Percentiles rank a stretch among this genome's conserved stretches.
phyloP scores from a whole-genome alignment of 2,113 vertebrate genomes.

The Misgurnus anguillicaudatus region DNA sequence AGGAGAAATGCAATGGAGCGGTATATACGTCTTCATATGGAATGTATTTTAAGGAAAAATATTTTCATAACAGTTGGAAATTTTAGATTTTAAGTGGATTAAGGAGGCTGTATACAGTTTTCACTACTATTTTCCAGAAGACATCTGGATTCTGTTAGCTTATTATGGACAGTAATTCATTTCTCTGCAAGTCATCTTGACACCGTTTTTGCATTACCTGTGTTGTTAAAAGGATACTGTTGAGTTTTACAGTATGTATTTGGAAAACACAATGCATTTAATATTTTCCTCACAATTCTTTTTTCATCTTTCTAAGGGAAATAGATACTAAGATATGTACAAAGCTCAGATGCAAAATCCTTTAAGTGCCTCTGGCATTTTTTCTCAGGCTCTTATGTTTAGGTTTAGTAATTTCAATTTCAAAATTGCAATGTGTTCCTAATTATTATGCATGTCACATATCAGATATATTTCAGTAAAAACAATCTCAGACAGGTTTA shows the following conservation, averaged over 20 bases:
- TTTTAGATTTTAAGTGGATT: conserved; percentile 72
- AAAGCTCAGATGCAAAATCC: no score
- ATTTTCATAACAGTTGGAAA: conserved; percentile 74
- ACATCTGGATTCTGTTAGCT: conserved; percentile 70
- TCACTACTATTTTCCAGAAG: conserved; percentile 37
- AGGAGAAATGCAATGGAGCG: conserved; percentile 54
- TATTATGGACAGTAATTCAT: conserved; percentile 59
- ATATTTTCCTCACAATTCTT: neutral
- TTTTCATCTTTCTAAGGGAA: neutral
- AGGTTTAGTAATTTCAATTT: no score
- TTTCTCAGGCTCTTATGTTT: no score
- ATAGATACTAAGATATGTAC: neutral
- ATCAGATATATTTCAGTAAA: no score
- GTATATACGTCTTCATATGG: conserved; percentile 64
- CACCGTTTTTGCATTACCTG: conserved; percentile 38
- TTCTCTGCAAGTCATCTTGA: conserved; percentile 64
- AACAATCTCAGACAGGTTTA: no score
- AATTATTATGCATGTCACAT: no score
- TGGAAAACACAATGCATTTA: neutral
- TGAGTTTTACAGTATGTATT: conserved; percentile 12
- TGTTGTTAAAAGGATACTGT: conserved; percentile 11
- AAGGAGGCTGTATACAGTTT: conserved; percentile 59
- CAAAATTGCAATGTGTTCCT: no score
- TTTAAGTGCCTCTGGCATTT: no score
- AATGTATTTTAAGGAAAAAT: conserved; percentile 69